Conservation (phyloP, 1,140 invertebrate genomes). For the Cydia splendana region DNA sequence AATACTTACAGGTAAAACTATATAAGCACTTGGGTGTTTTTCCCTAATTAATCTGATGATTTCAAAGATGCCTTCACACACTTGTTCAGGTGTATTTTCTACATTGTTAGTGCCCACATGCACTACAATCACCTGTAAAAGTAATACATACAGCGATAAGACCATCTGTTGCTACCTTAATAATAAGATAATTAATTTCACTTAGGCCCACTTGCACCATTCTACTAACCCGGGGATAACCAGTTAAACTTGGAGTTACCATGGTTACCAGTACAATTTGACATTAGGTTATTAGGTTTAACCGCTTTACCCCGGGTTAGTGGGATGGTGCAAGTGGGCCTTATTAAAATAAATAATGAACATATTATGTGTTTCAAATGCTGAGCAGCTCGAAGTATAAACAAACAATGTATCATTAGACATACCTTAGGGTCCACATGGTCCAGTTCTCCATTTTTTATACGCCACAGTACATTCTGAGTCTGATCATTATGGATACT, state of each 20-base stretch:
- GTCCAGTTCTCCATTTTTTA: conserved; percentile 93
- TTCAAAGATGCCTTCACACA: conserved; percentile 89
- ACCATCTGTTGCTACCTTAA: too few species aligned
- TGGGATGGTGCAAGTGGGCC: too few species aligned
- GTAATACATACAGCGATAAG: conserved; percentile 22
- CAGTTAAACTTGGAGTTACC: too few species aligned
- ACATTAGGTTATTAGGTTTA: too few species aligned
- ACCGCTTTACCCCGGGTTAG: too few species aligned
- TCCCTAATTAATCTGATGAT: conserved; percentile 87
- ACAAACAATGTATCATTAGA: neutral
- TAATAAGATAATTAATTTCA: too few species aligned
- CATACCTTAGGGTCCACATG: conserved; percentile 91
- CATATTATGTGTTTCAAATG: too few species aligned
- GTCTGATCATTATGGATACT: conserved; percentile 93
- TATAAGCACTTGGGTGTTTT: conserved; percentile 88
- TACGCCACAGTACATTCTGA: conserved; percentile 93
- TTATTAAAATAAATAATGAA: too few species aligned
- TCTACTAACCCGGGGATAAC: too few species aligned
- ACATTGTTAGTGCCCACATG: conserved; percentile 94
- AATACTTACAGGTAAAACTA: conserved; percentile 89
- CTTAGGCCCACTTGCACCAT: too few species aligned
- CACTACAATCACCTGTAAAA: conserved; percentile 88
- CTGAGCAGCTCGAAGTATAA: too few species aligned
- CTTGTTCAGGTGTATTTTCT: conserved; percentile 86
- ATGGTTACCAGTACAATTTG: too few species aligned